These are phyloP conservation scores for Ondatra zibethicus DNA, from an alignment of 2,113 vertebrate species.

Conservation along the genomic window DNA sequence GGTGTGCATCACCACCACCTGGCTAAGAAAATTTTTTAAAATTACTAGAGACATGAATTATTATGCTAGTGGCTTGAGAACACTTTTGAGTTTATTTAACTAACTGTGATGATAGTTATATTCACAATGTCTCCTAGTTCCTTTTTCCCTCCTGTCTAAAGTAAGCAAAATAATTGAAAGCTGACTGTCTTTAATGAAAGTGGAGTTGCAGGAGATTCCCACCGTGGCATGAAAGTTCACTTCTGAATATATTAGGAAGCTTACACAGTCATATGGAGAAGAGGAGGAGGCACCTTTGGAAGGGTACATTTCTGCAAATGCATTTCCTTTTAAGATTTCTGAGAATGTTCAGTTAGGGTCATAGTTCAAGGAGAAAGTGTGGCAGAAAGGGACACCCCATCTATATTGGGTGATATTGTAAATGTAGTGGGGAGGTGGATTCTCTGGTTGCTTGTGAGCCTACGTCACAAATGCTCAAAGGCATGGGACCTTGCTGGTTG, in stretches of 20 bases:
- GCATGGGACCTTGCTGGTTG: not conserved
- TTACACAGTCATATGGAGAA: not conserved
- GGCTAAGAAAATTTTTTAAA: not conserved
- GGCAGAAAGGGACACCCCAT: not conserved
- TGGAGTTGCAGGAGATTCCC: slow-evolving; percentile 38
- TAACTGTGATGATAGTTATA: not conserved
- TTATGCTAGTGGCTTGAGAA: not conserved
- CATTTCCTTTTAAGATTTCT: not conserved
- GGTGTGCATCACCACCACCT: too few species aligned
- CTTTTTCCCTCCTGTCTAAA: not conserved
- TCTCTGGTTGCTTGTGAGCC: not conserved
- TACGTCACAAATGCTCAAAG: not conserved
- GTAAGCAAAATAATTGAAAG: not conserved
- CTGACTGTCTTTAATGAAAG: not conserved
- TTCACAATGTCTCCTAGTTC: not conserved
- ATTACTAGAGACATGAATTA: not conserved
- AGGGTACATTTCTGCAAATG: not conserved
- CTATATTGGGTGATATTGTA: not conserved
- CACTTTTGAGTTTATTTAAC: slow-evolving; percentile 17
- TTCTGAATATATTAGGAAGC: not conserved
- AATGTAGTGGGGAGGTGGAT: not conserved
- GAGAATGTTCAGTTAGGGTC: not conserved
- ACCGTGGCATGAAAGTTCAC: slow-evolving; percentile 14
- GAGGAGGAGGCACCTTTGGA: not conserved
- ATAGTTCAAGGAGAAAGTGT: not conserved